These are phyloP conservation scores for Apis cerana DNA, from an alignment of 1,140 invertebrate genomes.

Conservation along the genomic window DNA sequence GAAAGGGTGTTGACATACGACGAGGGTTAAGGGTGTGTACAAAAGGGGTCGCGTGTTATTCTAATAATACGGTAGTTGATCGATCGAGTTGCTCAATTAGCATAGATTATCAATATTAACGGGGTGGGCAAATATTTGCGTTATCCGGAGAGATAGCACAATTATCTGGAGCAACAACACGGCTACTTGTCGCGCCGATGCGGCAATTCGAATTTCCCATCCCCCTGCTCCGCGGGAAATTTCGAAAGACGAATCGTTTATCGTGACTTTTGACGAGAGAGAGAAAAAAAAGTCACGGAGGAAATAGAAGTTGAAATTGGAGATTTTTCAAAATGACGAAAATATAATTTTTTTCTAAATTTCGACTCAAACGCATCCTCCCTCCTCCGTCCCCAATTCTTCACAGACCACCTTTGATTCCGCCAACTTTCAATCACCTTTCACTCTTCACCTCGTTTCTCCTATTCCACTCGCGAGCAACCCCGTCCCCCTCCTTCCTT, in stretches of 20 bases:
- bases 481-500: background rate
- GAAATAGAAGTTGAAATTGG: no score
- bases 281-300: no score
- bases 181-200: no score
- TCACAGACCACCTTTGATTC: constrained; percentile 1
- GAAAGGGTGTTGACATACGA: no score
- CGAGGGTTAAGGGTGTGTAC: no score
- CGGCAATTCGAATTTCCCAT: background rate
- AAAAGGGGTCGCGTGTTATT: constrained; percentile 1
- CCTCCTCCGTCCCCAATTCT: background rate
- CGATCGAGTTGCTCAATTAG: constrained; percentile 34
- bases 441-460: background rate
- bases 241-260: no score
- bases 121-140: constrained; percentile 34
- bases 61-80: constrained; percentile 29
- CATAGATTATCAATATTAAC: constrained; percentile 43
- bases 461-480: no score
- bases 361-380: no score
- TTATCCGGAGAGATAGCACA: constrained; percentile 14
- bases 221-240: no score
- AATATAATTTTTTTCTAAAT: background rate
- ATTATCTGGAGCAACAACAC: constrained; percentile 17
- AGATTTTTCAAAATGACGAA: background rate
- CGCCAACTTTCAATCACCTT: constrained; percentile 4
- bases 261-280: no score